Evolutionary conservation across 2,113 vertebrate species (phyloP).

Genomic region (western clawed frog (Xenopus tropicalis)): UCB_Xtro_10.0 CM004452.2:32986001-32986500

Average conservation of each 20-base stretch:
- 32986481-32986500: too few relatives aligned
- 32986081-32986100: too few relatives aligned
- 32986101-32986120: too few relatives aligned
- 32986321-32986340: slow-evolving; percentile 15
- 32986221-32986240: not conserved
- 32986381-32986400: not conserved
- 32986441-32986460: not conserved
- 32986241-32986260: not conserved
- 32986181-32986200: too few relatives aligned
- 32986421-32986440: not conserved
- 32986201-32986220: not conserved
- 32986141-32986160: too few relatives aligned
- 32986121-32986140: too few relatives aligned
- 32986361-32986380: not conserved
- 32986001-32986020: too few relatives aligned
- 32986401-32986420: not conserved
- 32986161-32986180: too few relatives aligned
- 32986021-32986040: too few relatives aligned
- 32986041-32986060: too few relatives aligned
- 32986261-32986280: slow-evolving; percentile 12
- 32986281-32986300: slow-evolving; percentile 5
- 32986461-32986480: not conserved
- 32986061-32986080: too few relatives aligned
- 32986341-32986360: not conserved
- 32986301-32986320: slow-evolving; percentile 16